A percentile compares a stretch with the other conserved stretches of the same genome.
These are phyloP conservation scores for Caretta caretta DNA, from an alignment of 2,113 vertebrate genomes.

Conservation along the genomic window DNA sequence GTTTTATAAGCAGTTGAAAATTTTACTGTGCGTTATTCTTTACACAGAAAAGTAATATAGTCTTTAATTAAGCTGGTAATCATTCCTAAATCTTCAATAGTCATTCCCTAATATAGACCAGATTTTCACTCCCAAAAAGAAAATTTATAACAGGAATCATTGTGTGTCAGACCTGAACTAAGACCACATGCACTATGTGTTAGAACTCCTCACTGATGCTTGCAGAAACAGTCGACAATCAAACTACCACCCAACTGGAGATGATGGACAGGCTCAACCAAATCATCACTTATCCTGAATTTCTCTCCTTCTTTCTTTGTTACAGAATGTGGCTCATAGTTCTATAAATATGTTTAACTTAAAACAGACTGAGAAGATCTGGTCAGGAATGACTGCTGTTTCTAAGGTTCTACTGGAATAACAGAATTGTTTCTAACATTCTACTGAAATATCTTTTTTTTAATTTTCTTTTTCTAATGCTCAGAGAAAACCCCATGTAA, in stretches of 20 bases:
- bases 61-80: neutral
- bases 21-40: neutral
- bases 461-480: rapidly evolving
- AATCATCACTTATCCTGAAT: slow-evolving; percentile 11
- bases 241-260: neutral
- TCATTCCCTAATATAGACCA: neutral
- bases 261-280: slow-evolving; percentile 33
- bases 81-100: neutral
- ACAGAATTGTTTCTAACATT: neutral
- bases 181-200: neutral
- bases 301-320: neutral
- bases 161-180: neutral
- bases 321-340: neutral
- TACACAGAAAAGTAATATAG: neutral
- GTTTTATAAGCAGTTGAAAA: neutral
- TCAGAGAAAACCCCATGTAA: neutral
- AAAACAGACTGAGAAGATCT: neutral
- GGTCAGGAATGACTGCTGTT: neutral
- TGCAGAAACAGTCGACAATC: neutral
- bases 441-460: neutral
- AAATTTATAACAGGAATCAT: neutral
- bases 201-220: neutral
- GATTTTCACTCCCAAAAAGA: neutral
- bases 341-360: neutral
- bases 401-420: neutral